Evolutionary conservation across 2,888 invertebrate genomes (phyloP).

Genomic region (Arrhopalites spinosus): DNA sequence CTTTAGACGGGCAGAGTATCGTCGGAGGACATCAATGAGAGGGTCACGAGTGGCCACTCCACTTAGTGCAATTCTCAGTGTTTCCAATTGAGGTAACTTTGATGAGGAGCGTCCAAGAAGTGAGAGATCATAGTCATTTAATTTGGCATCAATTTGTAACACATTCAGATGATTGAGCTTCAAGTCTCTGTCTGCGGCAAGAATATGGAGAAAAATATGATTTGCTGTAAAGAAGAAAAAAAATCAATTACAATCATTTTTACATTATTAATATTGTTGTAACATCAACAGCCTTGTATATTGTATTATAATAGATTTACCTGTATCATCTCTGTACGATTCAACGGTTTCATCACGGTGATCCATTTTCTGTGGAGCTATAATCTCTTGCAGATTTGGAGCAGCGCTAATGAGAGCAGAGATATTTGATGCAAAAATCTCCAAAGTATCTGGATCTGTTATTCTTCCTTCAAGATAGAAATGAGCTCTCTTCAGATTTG

Average conservation of each 20-base stretch:
- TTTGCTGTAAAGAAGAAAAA: no score
- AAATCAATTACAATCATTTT: no score
- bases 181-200: slow-evolving; percentile 13
- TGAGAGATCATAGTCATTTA: slow-evolving; percentile 17
- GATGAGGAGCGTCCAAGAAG: background rate
- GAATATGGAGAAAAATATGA: slow-evolving; percentile 22
- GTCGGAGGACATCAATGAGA: slow-evolving; percentile 1
- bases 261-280: no score
- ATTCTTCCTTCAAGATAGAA: slow-evolving; percentile 22
- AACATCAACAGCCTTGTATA: no score
- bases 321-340: slow-evolving; percentile 18
- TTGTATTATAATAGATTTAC: no score
- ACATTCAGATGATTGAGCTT: background rate
- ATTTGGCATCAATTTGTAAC: slow-evolving; percentile 23
- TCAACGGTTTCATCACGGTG: slow-evolving; percentile 27
- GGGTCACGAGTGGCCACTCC: slow-evolving; percentile 2
- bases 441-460: background rate
- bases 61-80: slow-evolving; percentile 21
- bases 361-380: slow-evolving; percentile 24
- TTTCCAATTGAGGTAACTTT: slow-evolving; percentile 14
- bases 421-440: slow-evolving; percentile 14
- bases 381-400: slow-evolving; percentile 20
- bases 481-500: slow-evolving; percentile 12
- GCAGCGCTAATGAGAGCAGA: slow-evolving; percentile 11
- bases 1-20: background rate